These are phyloP conservation scores for Virgularia gustaviana DNA, from an alignment of 92 coral and sea anemone species.

Conservation along the genomic window DNA sequence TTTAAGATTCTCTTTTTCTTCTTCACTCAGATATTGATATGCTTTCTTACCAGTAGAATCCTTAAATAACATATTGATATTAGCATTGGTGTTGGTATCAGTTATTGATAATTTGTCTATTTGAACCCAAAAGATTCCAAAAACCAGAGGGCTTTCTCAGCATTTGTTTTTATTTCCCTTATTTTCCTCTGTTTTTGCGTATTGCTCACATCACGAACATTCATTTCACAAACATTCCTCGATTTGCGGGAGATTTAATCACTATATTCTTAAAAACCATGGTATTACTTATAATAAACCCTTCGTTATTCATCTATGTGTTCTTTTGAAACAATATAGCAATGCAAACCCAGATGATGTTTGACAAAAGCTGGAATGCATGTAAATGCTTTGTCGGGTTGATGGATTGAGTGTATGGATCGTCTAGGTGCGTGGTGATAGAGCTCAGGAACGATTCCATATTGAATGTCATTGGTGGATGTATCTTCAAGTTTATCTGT, in stretches of 20 bases:
- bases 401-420: neutral
- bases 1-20: conserved; percentile 24
- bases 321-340: neutral
- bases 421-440: neutral
- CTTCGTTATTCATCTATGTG: too few species aligned
- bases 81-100: neutral
- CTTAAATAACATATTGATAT: neutral
- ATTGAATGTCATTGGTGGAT: neutral
- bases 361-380: too few species aligned
- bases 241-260: too few species aligned
- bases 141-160: conserved; percentile 39
- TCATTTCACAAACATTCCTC: too few species aligned
- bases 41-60: neutral
- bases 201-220: conserved; percentile 3
- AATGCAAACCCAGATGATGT: neutral
- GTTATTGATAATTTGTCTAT: conserved; percentile 9
- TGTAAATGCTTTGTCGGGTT: neutral
- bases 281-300: too few species aligned
- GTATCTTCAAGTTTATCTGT: neutral
- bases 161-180: conserved; percentile 20
- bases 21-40: conserved; percentile 1
- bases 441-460: neutral
- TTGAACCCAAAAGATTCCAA: conserved; percentile 15
- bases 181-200: conserved; percentile 36
- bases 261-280: too few species aligned